Conservation (phyloP, 2,113 vertebrate genomes). For the Speoplatyrhinus poulsoni region DNA sequence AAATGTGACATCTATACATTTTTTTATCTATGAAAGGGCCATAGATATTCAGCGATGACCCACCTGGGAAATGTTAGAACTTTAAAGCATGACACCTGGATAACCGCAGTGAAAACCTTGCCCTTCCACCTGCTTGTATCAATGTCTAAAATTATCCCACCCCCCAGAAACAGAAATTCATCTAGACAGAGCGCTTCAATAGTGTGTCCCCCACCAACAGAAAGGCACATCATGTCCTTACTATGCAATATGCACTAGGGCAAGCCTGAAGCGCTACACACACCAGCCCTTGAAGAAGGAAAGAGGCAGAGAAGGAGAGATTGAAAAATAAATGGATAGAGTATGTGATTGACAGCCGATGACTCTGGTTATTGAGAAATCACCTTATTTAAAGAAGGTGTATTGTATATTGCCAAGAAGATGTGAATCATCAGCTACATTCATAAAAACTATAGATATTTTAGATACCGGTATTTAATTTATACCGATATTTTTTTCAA, state of each 20-base stretch:
- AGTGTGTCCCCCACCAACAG: constrained; percentile 7
- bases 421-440: too few species aligned
- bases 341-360: constrained; percentile 62
- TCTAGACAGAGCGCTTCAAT: not conserved
- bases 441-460: too few species aligned
- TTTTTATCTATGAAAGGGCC: too few species aligned
- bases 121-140: not conserved
- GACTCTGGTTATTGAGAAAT: constrained; percentile 55
- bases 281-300: constrained; percentile 33
- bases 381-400: constrained; percentile 51
- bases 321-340: constrained; percentile 73
- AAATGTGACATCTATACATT: too few species aligned
- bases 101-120: too few species aligned
- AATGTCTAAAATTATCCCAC: not conserved
- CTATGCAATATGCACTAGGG: constrained; percentile 39
- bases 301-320: constrained; percentile 28
- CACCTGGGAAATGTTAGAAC: too few species aligned
- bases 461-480: too few species aligned
- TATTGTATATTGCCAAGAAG: too few species aligned
- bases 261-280: constrained; percentile 25
- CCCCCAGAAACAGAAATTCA: not conserved
- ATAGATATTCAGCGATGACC: too few species aligned
- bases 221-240: not conserved
- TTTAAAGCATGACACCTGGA: too few species aligned
- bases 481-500: too few species aligned